Conservation (phyloP, 2,797 vertebrate species). For the Sebastolobus alascanus region DNA sequence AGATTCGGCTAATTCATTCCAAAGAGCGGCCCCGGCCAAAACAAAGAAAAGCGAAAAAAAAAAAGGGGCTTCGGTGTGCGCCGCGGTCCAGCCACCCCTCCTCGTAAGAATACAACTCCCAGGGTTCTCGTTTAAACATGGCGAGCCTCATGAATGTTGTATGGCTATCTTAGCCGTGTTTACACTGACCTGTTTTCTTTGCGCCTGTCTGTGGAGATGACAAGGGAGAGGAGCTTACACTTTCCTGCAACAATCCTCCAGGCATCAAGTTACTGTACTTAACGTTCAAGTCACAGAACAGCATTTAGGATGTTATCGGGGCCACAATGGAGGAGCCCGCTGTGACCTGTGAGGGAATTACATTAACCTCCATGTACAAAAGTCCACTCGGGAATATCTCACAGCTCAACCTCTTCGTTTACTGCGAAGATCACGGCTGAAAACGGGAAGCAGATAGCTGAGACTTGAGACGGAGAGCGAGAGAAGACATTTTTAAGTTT, state of each 20-base stretch:
- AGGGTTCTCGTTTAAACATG: constrained; percentile 80
- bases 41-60: constrained; percentile 52
- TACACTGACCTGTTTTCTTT: constrained; percentile 80
- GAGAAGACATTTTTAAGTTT: constrained; percentile 21
- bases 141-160: constrained; percentile 82
- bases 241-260: constrained; percentile 52
- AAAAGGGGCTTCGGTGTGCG: constrained; percentile 21
- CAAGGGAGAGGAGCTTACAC: constrained; percentile 57
- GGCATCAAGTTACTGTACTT: constrained; percentile 71
- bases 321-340: constrained; percentile 27
- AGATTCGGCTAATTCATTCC: constrained; percentile 70
- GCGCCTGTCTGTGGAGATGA: constrained; percentile 60
- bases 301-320: constrained; percentile 39
- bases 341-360: constrained; percentile 26
- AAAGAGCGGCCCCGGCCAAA: constrained; percentile 57
- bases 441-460: neutral
- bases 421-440: neutral
- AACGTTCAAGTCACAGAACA: constrained; percentile 55
- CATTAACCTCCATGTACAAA: constrained; percentile 32
- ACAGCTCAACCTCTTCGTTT: neutral
- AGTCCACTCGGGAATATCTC: constrained; percentile 1
- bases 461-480: constrained; percentile 5
- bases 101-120: constrained; percentile 76
- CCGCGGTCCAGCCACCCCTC: constrained; percentile 37
- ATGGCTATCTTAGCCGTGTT: constrained; percentile 80